Conservation (phyloP, 2,888 invertebrate species). For the Congeria kusceri region DNA sequence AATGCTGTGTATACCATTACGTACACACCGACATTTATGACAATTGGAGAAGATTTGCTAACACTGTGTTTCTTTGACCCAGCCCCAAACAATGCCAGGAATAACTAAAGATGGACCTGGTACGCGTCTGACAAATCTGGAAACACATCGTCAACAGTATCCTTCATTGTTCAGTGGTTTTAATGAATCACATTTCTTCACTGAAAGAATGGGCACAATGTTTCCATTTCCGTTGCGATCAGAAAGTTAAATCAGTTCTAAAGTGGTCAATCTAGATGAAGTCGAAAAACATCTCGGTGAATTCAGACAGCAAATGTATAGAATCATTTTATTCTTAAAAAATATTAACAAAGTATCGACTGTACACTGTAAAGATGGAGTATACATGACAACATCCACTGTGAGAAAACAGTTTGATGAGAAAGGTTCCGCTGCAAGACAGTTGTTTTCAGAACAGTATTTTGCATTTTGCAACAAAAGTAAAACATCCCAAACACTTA, state of each 20-base stretch:
- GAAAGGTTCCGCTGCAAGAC: neutral
- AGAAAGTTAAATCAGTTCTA: constrained; percentile 68
- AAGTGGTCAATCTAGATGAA: constrained; percentile 6
- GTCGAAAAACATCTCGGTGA: constrained; percentile 29
- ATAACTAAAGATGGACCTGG: constrained; percentile 55
- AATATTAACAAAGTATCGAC: constrained; percentile 49
- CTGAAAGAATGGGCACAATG: constrained; percentile 42
- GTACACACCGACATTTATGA: constrained; percentile 74
- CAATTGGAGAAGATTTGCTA: constrained; percentile 70
- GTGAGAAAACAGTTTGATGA: constrained; percentile 1
- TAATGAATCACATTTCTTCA: constrained; percentile 41
- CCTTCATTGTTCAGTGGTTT: constrained; percentile 56
- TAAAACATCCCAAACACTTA: neutral
- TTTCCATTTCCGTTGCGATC: constrained; percentile 66
- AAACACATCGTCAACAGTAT: constrained; percentile 23
- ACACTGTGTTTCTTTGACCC: constrained; percentile 82
- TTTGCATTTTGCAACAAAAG: constrained; percentile 2
- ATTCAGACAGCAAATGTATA: constrained; percentile 42
- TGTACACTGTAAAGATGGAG: constrained; percentile 9
- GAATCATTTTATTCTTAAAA: constrained; percentile 59
- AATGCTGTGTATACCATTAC: constrained; percentile 79
- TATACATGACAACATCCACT: neutral
- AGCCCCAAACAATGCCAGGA: constrained; percentile 73
- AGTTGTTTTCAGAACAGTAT: constrained; percentile 1
- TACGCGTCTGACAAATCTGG: constrained; percentile 45